Conservation (phyloP, 2,888 invertebrate species). For the Stenotaenia linearis region DNA sequence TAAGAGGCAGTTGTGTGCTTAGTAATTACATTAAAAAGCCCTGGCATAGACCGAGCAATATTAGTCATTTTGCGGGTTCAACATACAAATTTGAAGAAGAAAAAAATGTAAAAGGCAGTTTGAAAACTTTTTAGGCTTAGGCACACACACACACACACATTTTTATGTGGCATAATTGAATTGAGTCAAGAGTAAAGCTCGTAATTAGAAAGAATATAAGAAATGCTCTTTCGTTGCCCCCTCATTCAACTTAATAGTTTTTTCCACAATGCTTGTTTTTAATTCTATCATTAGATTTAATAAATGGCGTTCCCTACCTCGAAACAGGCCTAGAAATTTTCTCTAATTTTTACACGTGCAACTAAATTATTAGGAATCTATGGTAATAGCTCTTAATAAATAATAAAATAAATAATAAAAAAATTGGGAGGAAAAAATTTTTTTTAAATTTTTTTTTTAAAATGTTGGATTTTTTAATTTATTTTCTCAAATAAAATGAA, state of each 20-base stretch:
- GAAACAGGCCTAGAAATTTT: not conserved
- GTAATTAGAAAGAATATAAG: constrained; percentile 24
- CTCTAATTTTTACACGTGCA: constrained; percentile 5
- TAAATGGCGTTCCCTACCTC: not conserved
- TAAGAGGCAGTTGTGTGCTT: not conserved
- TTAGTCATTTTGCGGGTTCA: not conserved
- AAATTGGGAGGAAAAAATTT: too few species aligned
- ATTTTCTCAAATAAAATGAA: too few species aligned
- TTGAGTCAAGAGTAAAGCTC: not conserved
- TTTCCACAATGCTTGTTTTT: not conserved
- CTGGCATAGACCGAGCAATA: not conserved
- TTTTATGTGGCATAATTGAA: constrained; percentile 27
- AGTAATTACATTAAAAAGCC: not conserved
- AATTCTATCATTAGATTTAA: constrained; percentile 11
- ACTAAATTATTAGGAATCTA: not conserved
- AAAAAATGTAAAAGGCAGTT: not conserved
- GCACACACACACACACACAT: not conserved
- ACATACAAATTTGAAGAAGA: not conserved
- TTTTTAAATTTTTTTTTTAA: not conserved
- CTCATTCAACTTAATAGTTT: not conserved
- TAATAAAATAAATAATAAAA: too few species aligned
- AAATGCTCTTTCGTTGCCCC: not conserved
- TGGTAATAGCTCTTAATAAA: not conserved
- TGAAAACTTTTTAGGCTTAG: not conserved
- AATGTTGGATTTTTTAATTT: not conserved